These are phyloP conservation scores for Argya squamiceps DNA, from an alignment of 2,797 vertebrate genomes.

Conservation along the genomic window DNA sequence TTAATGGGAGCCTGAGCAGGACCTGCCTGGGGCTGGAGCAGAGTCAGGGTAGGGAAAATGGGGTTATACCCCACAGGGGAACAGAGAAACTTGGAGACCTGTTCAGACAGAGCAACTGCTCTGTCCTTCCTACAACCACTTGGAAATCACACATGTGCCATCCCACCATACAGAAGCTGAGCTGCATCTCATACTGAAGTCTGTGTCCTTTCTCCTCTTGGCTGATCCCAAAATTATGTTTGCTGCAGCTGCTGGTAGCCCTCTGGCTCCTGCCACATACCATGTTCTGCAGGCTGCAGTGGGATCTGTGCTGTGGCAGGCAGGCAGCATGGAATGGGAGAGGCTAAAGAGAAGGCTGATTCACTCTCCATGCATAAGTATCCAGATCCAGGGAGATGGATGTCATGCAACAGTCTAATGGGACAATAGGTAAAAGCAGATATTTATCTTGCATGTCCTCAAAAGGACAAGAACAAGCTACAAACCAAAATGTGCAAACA, in stretches of 20 bases:
- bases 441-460: neutral
- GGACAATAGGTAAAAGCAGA: neutral
- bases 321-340: neutral
- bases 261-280: neutral
- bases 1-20: neutral
- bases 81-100: neutral
- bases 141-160: accelerated
- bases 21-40: neutral
- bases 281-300: neutral
- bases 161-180: neutral
- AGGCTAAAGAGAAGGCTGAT: neutral
- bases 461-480: neutral
- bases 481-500: neutral
- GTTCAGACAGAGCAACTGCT: neutral
- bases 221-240: neutral
- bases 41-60: neutral
- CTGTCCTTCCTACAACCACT: neutral
- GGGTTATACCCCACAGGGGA: neutral
- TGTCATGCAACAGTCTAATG: neutral
- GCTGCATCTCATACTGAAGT: neutral
- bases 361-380: neutral
- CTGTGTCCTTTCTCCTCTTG: neutral
- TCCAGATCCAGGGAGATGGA: neutral
- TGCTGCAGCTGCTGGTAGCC: neutral
- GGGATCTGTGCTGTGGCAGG: neutral